Conservation (phyloP, 30 jellyfish, hydroid and myxozoan species). For the Hydractinia symbiolongicarpus region DNA sequence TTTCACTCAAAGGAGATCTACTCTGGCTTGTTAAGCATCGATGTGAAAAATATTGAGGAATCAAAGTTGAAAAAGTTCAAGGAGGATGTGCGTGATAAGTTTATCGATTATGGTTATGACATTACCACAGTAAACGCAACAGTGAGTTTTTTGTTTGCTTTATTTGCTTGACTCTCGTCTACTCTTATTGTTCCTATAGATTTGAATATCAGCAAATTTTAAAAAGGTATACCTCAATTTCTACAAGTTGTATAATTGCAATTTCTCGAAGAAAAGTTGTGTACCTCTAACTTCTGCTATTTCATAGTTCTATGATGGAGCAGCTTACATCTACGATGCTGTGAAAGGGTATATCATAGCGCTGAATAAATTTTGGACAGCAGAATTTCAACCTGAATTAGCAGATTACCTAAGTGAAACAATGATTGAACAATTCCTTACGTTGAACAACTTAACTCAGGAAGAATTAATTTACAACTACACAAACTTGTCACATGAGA, state of each 20-base stretch:
- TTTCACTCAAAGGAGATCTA: slow-evolving; percentile 7
- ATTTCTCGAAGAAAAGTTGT: not conserved
- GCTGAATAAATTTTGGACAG: slow-evolving; percentile 12
- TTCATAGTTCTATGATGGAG: slow-evolving; percentile 26
- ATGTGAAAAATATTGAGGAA: not conserved
- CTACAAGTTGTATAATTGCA: too few relatives aligned
- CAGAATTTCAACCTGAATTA: slow-evolving; percentile 25
- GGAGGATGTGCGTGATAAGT: too few relatives aligned
- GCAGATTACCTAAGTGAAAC: slow-evolving; percentile 21
- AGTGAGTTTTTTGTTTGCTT: not conserved
- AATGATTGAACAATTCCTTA: slow-evolving; percentile 24
- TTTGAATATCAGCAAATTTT: too few relatives aligned
- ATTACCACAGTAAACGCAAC: not conserved
- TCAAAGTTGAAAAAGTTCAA: too few relatives aligned
- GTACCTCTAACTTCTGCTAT: not conserved
- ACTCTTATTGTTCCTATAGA: too few relatives aligned
- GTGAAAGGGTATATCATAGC: slow-evolving; percentile 42
- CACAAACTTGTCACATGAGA: slow-evolving; percentile 20
- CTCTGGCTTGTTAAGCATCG: not conserved
- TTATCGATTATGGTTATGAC: too few relatives aligned
- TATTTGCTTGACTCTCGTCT: too few relatives aligned
- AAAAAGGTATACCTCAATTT: too few relatives aligned
- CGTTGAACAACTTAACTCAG: not conserved
- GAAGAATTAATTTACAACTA: not conserved
- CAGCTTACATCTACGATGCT: slow-evolving; percentile 65